These are phyloP conservation scores for Nicator chloris DNA, from an alignment of 2,113 vertebrate genomes.

Conservation along the genomic window DNA sequence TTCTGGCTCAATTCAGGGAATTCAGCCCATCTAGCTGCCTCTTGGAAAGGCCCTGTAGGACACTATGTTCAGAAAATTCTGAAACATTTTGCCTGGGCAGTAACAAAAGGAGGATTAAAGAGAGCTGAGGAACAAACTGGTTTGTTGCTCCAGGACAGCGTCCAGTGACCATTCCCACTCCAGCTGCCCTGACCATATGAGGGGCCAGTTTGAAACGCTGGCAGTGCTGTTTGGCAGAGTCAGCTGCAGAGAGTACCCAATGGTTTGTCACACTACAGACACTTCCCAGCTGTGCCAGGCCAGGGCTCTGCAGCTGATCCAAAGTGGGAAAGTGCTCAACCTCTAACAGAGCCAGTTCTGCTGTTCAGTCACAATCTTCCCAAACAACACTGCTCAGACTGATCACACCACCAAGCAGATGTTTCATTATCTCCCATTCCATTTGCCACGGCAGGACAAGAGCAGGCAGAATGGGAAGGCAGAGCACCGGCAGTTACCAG, in stretches of 20 bases:
- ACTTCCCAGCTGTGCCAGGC: background rate
- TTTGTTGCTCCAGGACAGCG: background rate
- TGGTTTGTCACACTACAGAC: background rate
- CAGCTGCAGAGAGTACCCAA: background rate
- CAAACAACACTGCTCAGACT: background rate
- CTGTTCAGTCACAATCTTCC: background rate
- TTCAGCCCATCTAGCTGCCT: background rate
- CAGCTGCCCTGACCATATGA: background rate
- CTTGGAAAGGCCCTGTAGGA: background rate
- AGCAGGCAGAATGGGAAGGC: background rate
- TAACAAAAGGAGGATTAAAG: background rate
- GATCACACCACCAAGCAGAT: background rate
- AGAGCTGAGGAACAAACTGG: background rate
- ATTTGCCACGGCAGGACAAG: background rate
- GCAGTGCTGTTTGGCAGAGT: background rate
- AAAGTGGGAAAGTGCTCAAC: background rate
- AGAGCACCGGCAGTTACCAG: background rate
- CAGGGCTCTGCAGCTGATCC: background rate
- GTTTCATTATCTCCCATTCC: background rate
- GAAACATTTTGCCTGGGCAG: background rate
- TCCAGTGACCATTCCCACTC: background rate
- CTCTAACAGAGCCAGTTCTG: background rate
- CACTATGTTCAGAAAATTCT: background rate
- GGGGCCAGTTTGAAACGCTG: accelerated
- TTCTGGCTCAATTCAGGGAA: background rate